Evolutionary conservation across 2,113 vertebrate species (phyloP).

Genomic region (Atherinomorus stipes): DNA sequence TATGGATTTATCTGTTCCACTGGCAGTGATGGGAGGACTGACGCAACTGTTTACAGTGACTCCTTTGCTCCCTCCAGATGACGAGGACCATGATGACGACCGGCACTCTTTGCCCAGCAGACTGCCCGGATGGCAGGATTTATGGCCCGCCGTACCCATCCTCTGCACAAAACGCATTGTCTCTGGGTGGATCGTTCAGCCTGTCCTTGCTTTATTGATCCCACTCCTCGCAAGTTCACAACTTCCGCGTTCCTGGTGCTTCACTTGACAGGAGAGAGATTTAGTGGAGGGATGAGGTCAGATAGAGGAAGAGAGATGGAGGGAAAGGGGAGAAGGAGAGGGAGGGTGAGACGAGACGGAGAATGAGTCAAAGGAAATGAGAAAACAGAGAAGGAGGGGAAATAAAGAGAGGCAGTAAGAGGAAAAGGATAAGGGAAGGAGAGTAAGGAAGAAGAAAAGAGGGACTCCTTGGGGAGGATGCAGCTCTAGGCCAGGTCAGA

Average conservation of each 20-base stretch:
- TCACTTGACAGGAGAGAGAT: conserved; percentile 81
- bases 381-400: conserved; percentile 31
- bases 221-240: conserved; percentile 82
- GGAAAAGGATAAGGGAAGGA: conserved; percentile 12
- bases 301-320: conserved; percentile 71
- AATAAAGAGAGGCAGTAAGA: conserved; percentile 26
- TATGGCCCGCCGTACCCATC: conserved; percentile 75
- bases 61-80: conserved; percentile 54
- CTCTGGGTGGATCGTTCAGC: conserved; percentile 76
- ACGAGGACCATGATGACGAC: conserved; percentile 58
- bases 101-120: conserved; percentile 47
- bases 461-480: conserved; percentile 69
- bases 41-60: conserved; percentile 79
- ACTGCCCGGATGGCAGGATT: conserved; percentile 72
- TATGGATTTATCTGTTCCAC: conserved; percentile 81
- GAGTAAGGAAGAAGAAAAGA: conserved; percentile 43
- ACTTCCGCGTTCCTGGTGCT: conserved; percentile 81
- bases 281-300: conserved; percentile 84
- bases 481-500: conserved; percentile 63
- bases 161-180: conserved; percentile 73
- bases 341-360: conserved; percentile 29
- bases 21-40: conserved; percentile 75
- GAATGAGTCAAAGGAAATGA: conserved; percentile 47
- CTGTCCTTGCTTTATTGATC: conserved; percentile 86
- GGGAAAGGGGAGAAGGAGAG: conserved; percentile 36